A percentile compares a stretch with the other conserved stretches of the same genome.
Evolutionary conservation across 2,797 vertebrate genomes (phyloP).

Genomic region (Myoxocephalus aenaeus): DNA sequence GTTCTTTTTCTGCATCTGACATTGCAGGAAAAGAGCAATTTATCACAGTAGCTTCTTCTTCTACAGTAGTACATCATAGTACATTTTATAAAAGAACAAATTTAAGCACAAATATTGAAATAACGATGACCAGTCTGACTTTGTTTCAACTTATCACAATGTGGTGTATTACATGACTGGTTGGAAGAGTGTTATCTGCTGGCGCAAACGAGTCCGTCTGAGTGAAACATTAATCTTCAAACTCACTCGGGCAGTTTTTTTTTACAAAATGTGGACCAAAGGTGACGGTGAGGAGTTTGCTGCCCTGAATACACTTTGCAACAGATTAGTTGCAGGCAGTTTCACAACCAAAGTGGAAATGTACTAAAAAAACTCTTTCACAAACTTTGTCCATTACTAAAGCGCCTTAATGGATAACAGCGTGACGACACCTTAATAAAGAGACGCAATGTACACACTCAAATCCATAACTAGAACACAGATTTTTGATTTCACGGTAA

Average conservation of each 20-base stretch:
- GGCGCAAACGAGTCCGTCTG: neutral
- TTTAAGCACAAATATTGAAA: neutral
- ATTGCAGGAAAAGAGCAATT: neutral
- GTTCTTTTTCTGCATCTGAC: too few relatives aligned
- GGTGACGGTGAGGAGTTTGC: constrained; percentile 22
- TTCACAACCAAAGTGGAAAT: neutral
- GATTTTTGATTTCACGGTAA: neutral
- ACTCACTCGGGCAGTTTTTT: neutral
- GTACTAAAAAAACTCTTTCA: constrained; percentile 15
- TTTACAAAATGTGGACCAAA: constrained; percentile 39
- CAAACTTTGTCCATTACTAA: constrained; percentile 1
- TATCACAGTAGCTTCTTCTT: neutral
- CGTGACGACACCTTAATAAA: neutral
- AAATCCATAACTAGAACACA: neutral
- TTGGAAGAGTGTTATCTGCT: too few relatives aligned
- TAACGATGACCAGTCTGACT: neutral
- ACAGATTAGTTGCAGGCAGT: neutral
- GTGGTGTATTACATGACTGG: neutral
- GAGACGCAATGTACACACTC: neutral
- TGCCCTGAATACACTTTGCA: neutral
- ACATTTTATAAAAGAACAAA: neutral
- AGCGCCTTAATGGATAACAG: neutral
- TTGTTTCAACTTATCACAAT: neutral
- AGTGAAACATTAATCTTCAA: constrained; percentile 1
- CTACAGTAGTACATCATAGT: neutral